A percentile compares a stretch with the other conserved stretches of the same genome.
Conservation (phyloP, 2,113 vertebrate species). For the Propithecus coquereli region DNA sequence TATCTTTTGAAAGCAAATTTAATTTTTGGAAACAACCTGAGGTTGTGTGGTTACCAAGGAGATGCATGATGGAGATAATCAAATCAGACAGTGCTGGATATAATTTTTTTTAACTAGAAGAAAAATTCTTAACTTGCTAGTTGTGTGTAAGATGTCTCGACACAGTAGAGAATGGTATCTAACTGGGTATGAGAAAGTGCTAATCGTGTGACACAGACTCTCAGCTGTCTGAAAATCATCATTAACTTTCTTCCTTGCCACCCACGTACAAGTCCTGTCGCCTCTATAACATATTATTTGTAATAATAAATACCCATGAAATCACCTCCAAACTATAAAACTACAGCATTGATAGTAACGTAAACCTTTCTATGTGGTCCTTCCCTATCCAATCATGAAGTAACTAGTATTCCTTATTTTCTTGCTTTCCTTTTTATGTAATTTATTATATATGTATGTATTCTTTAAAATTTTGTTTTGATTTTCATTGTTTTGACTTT, state of each 20-base stretch:
- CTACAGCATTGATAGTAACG: neutral
- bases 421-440: neutral
- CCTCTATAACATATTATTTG: neutral
- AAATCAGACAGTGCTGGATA: neutral
- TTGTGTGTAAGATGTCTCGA: neutral
- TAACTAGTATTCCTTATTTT: neutral
- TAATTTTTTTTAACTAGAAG: neutral
- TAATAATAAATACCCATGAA: neutral
- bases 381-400: neutral
- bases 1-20: neutral
- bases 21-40: neutral
- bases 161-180: neutral
- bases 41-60: neutral
- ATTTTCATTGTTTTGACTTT: neutral
- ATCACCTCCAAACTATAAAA: neutral
- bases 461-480: neutral
- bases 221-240: neutral
- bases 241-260: neutral
- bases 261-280: neutral
- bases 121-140: neutral
- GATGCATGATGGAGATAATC: neutral
- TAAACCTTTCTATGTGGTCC: neutral
- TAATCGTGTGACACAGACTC: neutral
- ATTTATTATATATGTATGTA: neutral
- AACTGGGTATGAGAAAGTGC: neutral